A percentile compares a stretch with the other conserved stretches of the same genome.
phyloP scores from a whole-genome alignment of 2,113 vertebrate genomes.

The Campylorhamphus procurvoides region DNA sequence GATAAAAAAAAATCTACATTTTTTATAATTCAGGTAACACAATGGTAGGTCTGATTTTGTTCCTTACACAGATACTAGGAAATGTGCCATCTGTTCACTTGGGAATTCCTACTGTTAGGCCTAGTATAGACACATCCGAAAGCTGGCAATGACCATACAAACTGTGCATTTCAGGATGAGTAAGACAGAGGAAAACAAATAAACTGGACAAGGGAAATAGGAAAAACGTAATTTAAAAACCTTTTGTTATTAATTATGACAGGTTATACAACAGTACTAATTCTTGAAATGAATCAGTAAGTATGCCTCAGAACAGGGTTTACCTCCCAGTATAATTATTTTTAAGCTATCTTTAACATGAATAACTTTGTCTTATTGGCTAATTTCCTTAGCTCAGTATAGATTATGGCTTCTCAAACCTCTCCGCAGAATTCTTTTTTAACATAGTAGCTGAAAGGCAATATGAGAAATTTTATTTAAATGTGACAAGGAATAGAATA shows the following conservation, averaged over 20 bases:
- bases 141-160: background rate
- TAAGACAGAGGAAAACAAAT: background rate
- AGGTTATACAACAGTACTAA: background rate
- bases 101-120: slow-evolving; percentile 20
- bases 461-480: background rate
- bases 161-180: background rate
- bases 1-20: background rate
- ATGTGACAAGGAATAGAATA: background rate
- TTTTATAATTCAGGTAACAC: background rate
- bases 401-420: background rate
- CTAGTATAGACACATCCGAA: background rate
- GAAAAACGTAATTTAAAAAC: background rate
- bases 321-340: background rate
- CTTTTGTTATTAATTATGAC: background rate
- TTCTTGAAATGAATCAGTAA: background rate
- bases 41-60: background rate
- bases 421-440: background rate
- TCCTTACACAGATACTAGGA: background rate
- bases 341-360: background rate
- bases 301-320: background rate
- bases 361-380: background rate
- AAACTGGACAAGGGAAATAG: background rate
- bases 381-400: background rate
- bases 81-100: slow-evolving; percentile 33
- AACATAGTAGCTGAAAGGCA: background rate